Evolutionary conservation across 2,888 invertebrate species (phyloP).

Genomic region (Drosophila sordidula): DNA sequence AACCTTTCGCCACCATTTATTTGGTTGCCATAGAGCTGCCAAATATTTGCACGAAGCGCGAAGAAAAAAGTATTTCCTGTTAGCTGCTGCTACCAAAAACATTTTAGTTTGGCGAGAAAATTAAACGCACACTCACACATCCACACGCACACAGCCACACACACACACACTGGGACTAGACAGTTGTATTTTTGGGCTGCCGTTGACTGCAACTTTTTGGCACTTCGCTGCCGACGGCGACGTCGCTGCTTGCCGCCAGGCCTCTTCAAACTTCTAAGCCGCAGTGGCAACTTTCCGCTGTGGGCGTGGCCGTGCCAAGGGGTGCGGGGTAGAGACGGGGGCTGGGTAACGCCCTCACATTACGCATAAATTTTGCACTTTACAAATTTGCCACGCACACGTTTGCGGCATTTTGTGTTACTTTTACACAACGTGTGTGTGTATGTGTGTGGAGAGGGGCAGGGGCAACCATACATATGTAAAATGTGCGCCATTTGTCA

Average conservation of each 20-base stretch:
- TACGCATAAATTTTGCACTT: conserved; percentile 81
- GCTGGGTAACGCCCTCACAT: conserved; percentile 74
- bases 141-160: background rate
- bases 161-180: conserved; percentile 37
- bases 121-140: conserved; percentile 62
- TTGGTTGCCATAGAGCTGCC: conserved; percentile 61
- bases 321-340: background rate
- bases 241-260: conserved; percentile 32
- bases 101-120: conserved; percentile 81
- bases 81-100: conserved; percentile 55
- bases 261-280: conserved; percentile 78
- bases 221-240: conserved; percentile 63
- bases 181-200: conserved; percentile 70
- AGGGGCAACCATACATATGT: conserved; percentile 62
- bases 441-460: background rate
- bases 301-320: conserved; percentile 23
- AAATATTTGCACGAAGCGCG: conserved; percentile 78
- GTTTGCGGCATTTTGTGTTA: conserved; percentile 80
- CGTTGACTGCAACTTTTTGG: conserved; percentile 77
- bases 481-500: conserved; percentile 78
- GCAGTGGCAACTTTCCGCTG: conserved; percentile 40
- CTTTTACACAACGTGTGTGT: conserved; percentile 59
- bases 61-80: conserved; percentile 39
- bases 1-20: conserved; percentile 76
- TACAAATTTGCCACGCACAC: conserved; percentile 81